Conservation (phyloP, 2,888 invertebrate species). For the Tenthredo amoena region DNA sequence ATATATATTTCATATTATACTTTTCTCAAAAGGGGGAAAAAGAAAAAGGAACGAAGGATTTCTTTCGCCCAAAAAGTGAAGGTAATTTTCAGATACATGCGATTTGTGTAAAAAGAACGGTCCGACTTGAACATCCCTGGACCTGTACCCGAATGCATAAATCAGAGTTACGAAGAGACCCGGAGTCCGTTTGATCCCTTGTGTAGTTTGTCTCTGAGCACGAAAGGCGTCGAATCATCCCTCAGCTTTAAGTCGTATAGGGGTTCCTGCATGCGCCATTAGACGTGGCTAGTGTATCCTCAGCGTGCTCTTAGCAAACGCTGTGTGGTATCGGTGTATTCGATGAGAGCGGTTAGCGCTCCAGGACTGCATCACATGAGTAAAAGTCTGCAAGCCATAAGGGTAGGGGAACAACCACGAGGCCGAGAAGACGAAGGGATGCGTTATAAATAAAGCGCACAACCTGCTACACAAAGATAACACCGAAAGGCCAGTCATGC, state of each 20-base stretch:
- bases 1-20: not conserved
- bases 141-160: not conserved
- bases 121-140: not conserved
- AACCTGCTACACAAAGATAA: constrained; percentile 73
- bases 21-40: no score
- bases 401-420: not conserved
- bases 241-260: constrained; percentile 53
- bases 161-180: not conserved
- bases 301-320: constrained; percentile 46
- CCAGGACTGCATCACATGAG: constrained; percentile 9
- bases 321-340: constrained; percentile 9
- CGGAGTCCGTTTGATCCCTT: not conserved
- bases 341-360: not conserved
- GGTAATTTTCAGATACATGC: no score
- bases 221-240: constrained; percentile 27
- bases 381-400: constrained; percentile 11
- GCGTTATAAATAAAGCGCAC: constrained; percentile 73
- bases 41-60: no score
- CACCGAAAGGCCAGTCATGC: constrained; percentile 70
- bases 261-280: constrained; percentile 58
- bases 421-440: constrained; percentile 53
- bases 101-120: not conserved
- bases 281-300: constrained; percentile 53
- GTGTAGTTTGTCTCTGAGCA: not conserved
- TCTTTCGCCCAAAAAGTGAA: no score